These are phyloP conservation scores for Drosophila glabriapex DNA, from an alignment of 2,888 invertebrate species.

Conservation along the genomic window DNA sequence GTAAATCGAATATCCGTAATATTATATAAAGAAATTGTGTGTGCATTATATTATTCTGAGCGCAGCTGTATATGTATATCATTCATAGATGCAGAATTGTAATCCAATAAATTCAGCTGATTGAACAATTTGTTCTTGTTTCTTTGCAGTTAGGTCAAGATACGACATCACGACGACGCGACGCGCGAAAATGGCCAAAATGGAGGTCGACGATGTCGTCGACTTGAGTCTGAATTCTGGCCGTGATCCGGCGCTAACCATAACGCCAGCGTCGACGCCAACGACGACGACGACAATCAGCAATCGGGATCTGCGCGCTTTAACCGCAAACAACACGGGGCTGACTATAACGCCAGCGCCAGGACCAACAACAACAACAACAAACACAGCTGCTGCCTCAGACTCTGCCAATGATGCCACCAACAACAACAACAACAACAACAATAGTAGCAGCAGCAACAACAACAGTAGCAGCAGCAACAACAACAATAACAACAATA, in stretches of 20 bases:
- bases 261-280: slow-evolving; percentile 82
- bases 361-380: slow-evolving; percentile 85
- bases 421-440: slow-evolving; percentile 20
- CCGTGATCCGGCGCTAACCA: slow-evolving; percentile 85
- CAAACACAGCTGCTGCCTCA: slow-evolving; percentile 15
- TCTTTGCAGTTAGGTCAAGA: slow-evolving; percentile 77
- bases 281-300: slow-evolving; percentile 72
- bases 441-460: not conserved
- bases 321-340: slow-evolving; percentile 88
- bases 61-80: not conserved
- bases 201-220: slow-evolving; percentile 96
- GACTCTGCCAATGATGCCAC: slow-evolving; percentile 16
- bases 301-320: slow-evolving; percentile 87
- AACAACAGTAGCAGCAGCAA: slow-evolving; percentile 20
- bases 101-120: not conserved
- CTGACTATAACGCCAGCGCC: slow-evolving; percentile 89
- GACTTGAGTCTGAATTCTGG: slow-evolving; percentile 91
- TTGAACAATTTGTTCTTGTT: not conserved
- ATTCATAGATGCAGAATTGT: not conserved
- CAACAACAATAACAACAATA: slow-evolving; percentile 15
- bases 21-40: no score
- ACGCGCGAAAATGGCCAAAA: slow-evolving; percentile 87
- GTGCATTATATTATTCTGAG: not conserved
- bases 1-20: no score
- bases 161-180: slow-evolving; percentile 82